Conservation (phyloP, 2,888 invertebrate genomes). For the Teleogryllus oceanicus region DNA sequence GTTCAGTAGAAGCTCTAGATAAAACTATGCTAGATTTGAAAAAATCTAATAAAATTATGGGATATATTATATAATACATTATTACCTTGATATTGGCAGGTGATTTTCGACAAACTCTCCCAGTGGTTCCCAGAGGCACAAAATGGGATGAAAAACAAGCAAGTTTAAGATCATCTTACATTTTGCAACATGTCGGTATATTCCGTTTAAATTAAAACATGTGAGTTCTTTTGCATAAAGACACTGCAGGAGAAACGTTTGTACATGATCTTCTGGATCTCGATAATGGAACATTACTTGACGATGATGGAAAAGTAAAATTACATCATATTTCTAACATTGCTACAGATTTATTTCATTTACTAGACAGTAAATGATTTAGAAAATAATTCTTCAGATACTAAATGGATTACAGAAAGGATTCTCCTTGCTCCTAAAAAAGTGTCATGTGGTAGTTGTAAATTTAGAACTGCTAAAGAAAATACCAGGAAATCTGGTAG, state of each 20-base stretch:
- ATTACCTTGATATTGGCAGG: conserved; percentile 37
- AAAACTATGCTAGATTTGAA: background rate
- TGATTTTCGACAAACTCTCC: conserved; percentile 39
- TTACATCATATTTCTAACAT: background rate
- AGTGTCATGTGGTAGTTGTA: background rate
- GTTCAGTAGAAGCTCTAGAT: conserved; percentile 38
- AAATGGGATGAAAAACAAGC: conserved; percentile 37
- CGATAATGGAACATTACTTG: background rate
- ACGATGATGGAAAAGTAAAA: background rate
- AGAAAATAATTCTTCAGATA: background rate
- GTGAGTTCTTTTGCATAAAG: background rate
- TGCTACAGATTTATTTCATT: background rate
- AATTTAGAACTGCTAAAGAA: background rate
- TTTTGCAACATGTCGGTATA: conserved; percentile 30
- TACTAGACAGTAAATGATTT: background rate
- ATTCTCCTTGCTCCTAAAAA: background rate
- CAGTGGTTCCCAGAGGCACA: conserved; percentile 31
- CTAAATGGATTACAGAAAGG: background rate
- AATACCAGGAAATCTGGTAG: background rate
- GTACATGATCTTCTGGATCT: background rate
- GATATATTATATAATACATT: too few relatives aligned
- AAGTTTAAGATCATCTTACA: conserved; percentile 37
- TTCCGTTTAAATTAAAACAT: background rate
- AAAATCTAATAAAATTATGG: too few relatives aligned
- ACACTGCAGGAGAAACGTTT: background rate